Percentiles rank a stretch among this genome's conserved stretches.
Conservation (phyloP, 2,113 vertebrate genomes). For the Cyanoramphus novaezelandiae region DNA sequence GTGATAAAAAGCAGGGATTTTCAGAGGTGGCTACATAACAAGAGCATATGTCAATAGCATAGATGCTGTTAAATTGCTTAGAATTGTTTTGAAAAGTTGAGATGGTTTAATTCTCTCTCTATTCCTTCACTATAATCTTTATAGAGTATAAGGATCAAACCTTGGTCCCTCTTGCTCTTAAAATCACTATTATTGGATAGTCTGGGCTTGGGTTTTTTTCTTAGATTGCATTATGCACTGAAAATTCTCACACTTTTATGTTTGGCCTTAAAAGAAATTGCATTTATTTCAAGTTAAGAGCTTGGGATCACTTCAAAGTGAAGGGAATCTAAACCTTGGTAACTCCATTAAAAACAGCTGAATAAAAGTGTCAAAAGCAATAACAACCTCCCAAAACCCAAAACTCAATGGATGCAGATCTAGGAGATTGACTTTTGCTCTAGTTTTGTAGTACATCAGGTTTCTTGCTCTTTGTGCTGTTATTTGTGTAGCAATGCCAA, state of each 20-base stretch:
- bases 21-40: not conserved
- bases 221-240: not conserved
- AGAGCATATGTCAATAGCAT: not conserved
- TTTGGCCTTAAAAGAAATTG: not conserved
- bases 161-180: not conserved
- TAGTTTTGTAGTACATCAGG: fast-evolving
- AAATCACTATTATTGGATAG: not conserved
- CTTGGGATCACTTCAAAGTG: not conserved
- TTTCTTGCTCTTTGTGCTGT: not conserved
- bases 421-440: not conserved
- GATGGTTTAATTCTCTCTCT: not conserved
- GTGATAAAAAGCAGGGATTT: not conserved
- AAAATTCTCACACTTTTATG: not conserved
- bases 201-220: not conserved
- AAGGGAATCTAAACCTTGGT: not conserved
- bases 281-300: not conserved
- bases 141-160: not conserved
- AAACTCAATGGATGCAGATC: not conserved
- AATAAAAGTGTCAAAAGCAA: not conserved
- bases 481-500: not conserved
- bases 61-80: not conserved
- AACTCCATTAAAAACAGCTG: not conserved
- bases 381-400: not conserved
- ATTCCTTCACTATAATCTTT: not conserved
- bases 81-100: not conserved